Conservation (phyloP, 1,140 invertebrate genomes). For the Diorhabda sublineata region DNA sequence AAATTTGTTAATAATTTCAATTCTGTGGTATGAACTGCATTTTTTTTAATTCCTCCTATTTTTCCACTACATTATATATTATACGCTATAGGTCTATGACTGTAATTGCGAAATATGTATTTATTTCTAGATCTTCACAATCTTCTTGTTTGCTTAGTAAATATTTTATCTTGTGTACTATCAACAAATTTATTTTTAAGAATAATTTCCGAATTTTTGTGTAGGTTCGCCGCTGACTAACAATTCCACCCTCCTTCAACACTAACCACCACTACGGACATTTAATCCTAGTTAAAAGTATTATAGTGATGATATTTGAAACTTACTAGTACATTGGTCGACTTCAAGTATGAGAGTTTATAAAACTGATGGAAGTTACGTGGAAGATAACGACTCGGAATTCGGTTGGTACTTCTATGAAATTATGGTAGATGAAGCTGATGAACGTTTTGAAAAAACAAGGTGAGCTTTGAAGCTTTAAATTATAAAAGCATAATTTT, state of each 20-base stretch:
- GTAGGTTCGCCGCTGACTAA: background rate
- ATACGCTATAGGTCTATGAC: too few species aligned
- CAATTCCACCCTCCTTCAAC: background rate
- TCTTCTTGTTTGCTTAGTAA: too few species aligned
- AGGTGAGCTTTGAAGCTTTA: conserved; percentile 1
- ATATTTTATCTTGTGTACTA: too few species aligned
- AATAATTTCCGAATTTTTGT: too few species aligned
- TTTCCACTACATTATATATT: too few species aligned
- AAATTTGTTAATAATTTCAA: too few species aligned
- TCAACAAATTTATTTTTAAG: too few species aligned
- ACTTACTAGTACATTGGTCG: background rate
- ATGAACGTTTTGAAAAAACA: conserved; percentile 7
- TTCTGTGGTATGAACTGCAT: too few species aligned
- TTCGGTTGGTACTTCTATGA: conserved; percentile 37
- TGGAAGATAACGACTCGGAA: conserved; percentile 28
- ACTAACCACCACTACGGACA: background rate
- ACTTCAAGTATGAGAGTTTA: conserved; percentile 31
- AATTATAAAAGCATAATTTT: background rate
- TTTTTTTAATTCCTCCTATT: too few species aligned
- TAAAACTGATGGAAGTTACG: conserved; percentile 30
- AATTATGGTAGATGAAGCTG: conserved; percentile 27
- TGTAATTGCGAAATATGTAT: too few species aligned
- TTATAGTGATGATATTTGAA: background rate
- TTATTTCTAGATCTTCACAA: too few species aligned
- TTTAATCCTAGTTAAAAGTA: background rate